phyloP scores from a whole-genome alignment of 2,888 invertebrate genomes.

The Germaria angustata region DNA sequence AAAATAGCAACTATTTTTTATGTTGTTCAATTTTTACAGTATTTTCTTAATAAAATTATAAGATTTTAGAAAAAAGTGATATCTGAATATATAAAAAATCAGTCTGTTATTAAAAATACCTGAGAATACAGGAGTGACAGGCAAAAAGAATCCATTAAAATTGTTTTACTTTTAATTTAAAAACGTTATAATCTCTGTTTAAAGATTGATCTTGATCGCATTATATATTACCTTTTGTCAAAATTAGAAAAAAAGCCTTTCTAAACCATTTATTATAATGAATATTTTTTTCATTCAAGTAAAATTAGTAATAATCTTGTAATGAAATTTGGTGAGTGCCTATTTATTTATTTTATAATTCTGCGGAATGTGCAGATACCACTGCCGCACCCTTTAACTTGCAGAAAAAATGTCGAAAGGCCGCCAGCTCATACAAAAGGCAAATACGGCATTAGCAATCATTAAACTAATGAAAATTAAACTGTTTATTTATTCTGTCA shows the following conservation, averaged over 20 bases:
- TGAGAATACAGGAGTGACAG: too few species aligned
- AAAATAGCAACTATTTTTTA: background rate
- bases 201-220: too few species aligned
- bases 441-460: constrained; percentile 30
- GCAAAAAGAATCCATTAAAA: too few species aligned
- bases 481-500: constrained; percentile 62
- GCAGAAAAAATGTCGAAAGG: constrained; percentile 63
- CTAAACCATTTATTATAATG: background rate
- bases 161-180: too few species aligned
- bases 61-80: too few species aligned
- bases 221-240: too few species aligned
- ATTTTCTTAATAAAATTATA: too few species aligned
- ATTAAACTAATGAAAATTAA: constrained; percentile 61
- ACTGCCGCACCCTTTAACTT: constrained; percentile 54
- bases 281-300: background rate
- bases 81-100: too few species aligned
- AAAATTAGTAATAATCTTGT: background rate
- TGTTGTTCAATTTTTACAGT: background rate
- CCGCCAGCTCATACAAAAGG: constrained; percentile 49
- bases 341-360: background rate
- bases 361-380: constrained; percentile 7
- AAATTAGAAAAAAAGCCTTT: background rate
- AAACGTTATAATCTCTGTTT: too few species aligned
- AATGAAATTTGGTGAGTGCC: background rate
- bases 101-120: too few species aligned